Percentiles rank a stretch among this genome's conserved stretches.
Conservation (phyloP, 2,888 invertebrate genomes). For the Strigamia crassipes region DNA sequence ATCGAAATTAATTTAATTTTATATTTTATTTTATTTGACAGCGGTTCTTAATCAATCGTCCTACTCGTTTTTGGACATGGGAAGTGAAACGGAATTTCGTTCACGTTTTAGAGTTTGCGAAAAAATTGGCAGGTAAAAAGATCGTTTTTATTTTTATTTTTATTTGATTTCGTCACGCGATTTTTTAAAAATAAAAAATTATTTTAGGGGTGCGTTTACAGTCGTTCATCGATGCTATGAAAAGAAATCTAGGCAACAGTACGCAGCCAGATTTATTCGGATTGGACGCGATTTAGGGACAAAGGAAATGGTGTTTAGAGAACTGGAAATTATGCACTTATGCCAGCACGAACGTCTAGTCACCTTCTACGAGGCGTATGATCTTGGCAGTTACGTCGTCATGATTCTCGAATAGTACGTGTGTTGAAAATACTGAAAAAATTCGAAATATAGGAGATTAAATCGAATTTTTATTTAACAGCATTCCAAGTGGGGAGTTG, state of each 20-base stretch:
- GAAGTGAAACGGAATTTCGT: not conserved
- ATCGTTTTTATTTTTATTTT: not conserved
- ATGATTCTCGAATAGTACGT: slow-evolving; percentile 47
- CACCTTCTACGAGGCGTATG: slow-evolving; percentile 39
- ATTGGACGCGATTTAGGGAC: slow-evolving; percentile 45
- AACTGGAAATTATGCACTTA: slow-evolving; percentile 43
- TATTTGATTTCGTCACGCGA: not conserved
- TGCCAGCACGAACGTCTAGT: slow-evolving; percentile 39
- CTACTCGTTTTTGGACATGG: not conserved
- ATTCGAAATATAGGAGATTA: not conserved
- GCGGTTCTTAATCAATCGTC: not conserved
- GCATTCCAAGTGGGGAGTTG: slow-evolving; percentile 89
- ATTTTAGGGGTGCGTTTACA: slow-evolving; percentile 47
- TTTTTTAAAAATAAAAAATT: not conserved
- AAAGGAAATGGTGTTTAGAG: slow-evolving; percentile 44
- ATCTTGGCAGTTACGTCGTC: slow-evolving; percentile 45
- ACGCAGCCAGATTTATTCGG: slow-evolving; percentile 45
- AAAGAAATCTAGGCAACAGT: slow-evolving; percentile 31
- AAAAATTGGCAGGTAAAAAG: slow-evolving; percentile 43
- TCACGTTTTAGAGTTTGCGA: slow-evolving; percentile 43
- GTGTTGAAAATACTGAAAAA: not conserved
- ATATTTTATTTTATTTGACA: not conserved
- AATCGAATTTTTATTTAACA: slow-evolving; percentile 66
- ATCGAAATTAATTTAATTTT: not conserved
- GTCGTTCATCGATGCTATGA: slow-evolving; percentile 45